Base-by-base conservation (phyloP, 2,888 invertebrate genomes). In the Tenthredo mesomela region DNA sequence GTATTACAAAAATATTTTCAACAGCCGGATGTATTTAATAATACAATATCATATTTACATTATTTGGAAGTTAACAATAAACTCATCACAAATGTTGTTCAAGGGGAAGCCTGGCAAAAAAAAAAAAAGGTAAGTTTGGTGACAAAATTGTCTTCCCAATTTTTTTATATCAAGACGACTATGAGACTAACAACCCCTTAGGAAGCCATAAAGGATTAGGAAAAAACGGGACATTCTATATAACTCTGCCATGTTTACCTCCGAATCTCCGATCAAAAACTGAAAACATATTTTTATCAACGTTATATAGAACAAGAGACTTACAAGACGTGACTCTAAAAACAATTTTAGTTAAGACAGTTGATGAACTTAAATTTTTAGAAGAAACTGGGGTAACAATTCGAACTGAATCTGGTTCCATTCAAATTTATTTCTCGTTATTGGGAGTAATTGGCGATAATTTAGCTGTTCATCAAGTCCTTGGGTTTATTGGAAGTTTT, bases 241-340 rank as follows among this genome's bases (percentile, higher is more conserved):
- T 71, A 15, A 40, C 18, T 40, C n/a, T 71, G 18, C 71, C 71
- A 33, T 71, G 71, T n/a, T 18, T 71, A 71, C 71, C 71, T 12
- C 71, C 71, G 10, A 29, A 40, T 37, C n/a, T 71, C 18, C 71
- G 25, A 37, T 85, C 85, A 37, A 82, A 86, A 75, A 84, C 54
- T 0, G 84, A 86, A 54, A 86, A 71, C 9, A 84, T 86, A 58
- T 85, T 84, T 84, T 18, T 84, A 43, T 25, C 80, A 7, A n/a
- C 18, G 5, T 54, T 54, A 54, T 54, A 3, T 33, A 33, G 33
- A 33, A 33, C 33, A 33, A 33, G 33, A 33, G 33, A 33, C 33
- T 33, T 33, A 33, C 33, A 33, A 4, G 0, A 33, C 33, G 33
- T 33, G 4, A 33, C 33, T 33, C 33, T 33, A 33, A 2, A 33